These are phyloP conservation scores for Timema podura DNA, from an alignment of 2,888 invertebrate species.

Conservation along the genomic window DNA sequence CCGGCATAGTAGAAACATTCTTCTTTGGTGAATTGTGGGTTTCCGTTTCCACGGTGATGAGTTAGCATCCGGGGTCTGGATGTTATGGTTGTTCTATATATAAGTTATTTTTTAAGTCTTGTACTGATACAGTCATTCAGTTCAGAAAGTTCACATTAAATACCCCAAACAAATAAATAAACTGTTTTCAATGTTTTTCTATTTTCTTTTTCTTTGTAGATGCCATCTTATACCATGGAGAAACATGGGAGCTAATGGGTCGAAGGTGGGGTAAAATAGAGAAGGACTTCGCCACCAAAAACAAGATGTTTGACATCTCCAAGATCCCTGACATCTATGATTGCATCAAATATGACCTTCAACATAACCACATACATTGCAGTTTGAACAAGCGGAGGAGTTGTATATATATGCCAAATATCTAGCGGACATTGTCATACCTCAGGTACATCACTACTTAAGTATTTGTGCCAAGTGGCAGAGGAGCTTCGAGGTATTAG, in stretches of 20 bases:
- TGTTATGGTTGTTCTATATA: too few species aligned
- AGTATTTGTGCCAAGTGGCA: neutral
- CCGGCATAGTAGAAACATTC: too few species aligned
- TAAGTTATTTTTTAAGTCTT: too few species aligned
- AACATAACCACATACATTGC: conserved; percentile 96
- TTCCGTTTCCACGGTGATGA: too few species aligned
- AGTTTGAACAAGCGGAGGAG: conserved; percentile 89
- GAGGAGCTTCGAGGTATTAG: neutral
- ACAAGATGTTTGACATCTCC: conserved; percentile 91
- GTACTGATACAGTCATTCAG: too few species aligned
- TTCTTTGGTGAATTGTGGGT: too few species aligned
- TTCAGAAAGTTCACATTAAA: too few species aligned
- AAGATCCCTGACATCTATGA: conserved; percentile 99
- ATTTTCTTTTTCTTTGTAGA: conserved; percentile 50
- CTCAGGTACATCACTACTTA: conserved; percentile 61
- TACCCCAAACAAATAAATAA: too few species aligned
- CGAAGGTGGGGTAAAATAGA: conserved; percentile 97
- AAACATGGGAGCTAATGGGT: conserved; percentile 98
- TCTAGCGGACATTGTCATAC: conserved; percentile 97
- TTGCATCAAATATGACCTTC: conserved; percentile 97
- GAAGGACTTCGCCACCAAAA: conserved; percentile 94
- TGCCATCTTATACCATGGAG: conserved; percentile 92
- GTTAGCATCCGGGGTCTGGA: too few species aligned
- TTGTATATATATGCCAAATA: conserved; percentile 94
- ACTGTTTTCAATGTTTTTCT: too few species aligned